Base-by-base conservation (phyloP, 2,888 invertebrate genomes). In the Caenorhabditis sp. region DNA sequence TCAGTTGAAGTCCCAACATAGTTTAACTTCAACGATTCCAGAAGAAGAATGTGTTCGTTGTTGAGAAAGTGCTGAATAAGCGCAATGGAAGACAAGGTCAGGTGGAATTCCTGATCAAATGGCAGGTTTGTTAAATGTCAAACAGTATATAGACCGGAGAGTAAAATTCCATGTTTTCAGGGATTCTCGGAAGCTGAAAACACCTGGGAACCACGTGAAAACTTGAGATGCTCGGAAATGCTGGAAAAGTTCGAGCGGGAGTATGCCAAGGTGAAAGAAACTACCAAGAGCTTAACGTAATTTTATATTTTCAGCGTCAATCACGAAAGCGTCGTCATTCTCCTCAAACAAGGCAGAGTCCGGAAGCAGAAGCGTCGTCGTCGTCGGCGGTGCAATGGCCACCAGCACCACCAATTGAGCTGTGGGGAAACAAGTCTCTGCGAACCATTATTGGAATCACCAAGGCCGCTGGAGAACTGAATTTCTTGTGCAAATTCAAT, bases 401-500 rank as follows among this genome's bases (percentile, higher is more conserved):
- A n/a, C n/a, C n/a, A n/a, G n/a, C n/a, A 24, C 13, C 61, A 3
- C 11, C 40, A 40, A 11, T 15, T 3, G 13, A 9, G 9, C 40
- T 15, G 9, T 67, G 53, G 67, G 9, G 2, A 2, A 55, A 40
- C 15, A 67, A 67, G 15, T 8, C 40, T 8, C 26, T 67, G 15
- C 15, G 20, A 1, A 1, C 1, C 1, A 67, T 67, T n/a, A 37
- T 55, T n/a, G 67, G 67, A 24, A 0, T 67, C 3, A 67, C 67
- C 1, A 67, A 67, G n/a, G 55, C 67, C 2, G 55, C 67, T 1
- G 67, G 67, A 55, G 55, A 67, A 15, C 40, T 67, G 9, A 53
- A 67, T n/a, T 55, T 67, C 11, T 40, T 67, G 55, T 67, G 67
- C 67, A 67, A 40, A 18, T 67, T 67, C 18, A 22, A n/a, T n/a